Conservation (phyloP, 2,888 invertebrate species). For the Galerucella nymphaeae region DNA sequence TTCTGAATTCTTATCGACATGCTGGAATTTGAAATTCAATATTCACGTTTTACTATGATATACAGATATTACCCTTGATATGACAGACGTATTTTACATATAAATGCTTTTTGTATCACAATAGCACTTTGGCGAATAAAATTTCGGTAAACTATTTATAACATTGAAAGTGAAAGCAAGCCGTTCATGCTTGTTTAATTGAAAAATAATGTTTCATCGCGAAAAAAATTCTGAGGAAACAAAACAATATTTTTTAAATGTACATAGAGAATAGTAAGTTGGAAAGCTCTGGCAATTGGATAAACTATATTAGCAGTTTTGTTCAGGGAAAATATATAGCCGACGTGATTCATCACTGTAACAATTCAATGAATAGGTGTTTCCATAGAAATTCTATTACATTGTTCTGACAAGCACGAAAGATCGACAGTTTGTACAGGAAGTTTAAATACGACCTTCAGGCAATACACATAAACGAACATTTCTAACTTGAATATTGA, state of each 20-base stretch:
- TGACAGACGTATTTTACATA: slow-evolving; percentile 14
- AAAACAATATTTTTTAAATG: background rate
- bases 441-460: slow-evolving; percentile 31
- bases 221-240: background rate
- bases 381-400: slow-evolving; percentile 38
- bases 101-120: slow-evolving; percentile 24
- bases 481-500: slow-evolving; percentile 23
- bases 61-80: slow-evolving; percentile 25
- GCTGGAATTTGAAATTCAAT: slow-evolving; percentile 21
- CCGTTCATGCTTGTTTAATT: background rate
- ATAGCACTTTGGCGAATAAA: slow-evolving; percentile 14
- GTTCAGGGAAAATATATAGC: slow-evolving; percentile 3
- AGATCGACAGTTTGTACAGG: slow-evolving; percentile 35
- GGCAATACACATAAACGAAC: slow-evolving; percentile 16
- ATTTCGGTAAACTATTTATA: slow-evolving; percentile 14
- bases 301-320: too few species aligned
- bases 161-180: background rate
- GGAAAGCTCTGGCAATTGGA: too few species aligned
- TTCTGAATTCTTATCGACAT: slow-evolving; percentile 14
- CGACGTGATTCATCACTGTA: slow-evolving; percentile 3
- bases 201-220: background rate
- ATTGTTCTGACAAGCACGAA: slow-evolving; percentile 33
- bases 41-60: slow-evolving; percentile 27
- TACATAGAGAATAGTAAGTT: background rate
- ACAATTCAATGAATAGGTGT: slow-evolving; percentile 32